Evolutionary conservation across 2,797 vertebrate genomes (phyloP).

Genomic region (Melanogrammus aeglefinus): DNA sequence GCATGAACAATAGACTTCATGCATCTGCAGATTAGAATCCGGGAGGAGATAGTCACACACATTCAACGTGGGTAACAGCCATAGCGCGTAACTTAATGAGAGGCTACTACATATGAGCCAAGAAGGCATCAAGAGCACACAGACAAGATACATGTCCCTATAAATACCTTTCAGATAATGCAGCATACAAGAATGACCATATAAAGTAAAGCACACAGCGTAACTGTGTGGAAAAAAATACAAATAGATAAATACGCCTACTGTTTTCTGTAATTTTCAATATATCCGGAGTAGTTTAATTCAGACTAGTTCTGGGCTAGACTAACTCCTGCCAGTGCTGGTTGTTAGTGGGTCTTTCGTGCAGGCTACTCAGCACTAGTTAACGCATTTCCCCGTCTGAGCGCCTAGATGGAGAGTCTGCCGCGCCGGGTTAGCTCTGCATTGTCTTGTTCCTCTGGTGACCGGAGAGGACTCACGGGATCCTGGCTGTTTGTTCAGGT

Average conservation of each 20-base stretch:
- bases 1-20: no score
- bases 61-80: no score
- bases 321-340: conserved; percentile 26
- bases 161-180: neutral
- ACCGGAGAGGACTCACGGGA: conserved; percentile 49
- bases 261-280: conserved; percentile 15
- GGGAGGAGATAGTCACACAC: no score
- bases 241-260: conserved; percentile 32
- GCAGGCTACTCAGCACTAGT: neutral
- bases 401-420: neutral
- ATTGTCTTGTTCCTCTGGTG: conserved; percentile 43
- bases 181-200: neutral
- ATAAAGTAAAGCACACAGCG: neutral
- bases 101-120: no score
- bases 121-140: neutral
- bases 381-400: neutral
- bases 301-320: conserved; percentile 12
- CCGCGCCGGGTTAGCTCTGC: conserved; percentile 9
- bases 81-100: no score
- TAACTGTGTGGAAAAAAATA: neutral
- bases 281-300: conserved; percentile 11
- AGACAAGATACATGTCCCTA: neutral
- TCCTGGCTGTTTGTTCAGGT: conserved; percentile 57
- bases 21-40: no score
- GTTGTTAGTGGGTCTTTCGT: neutral